Percentiles rank a stretch among this genome's conserved stretches.
phyloP scores from a whole-genome alignment of 1,140 invertebrate species.

The Oscheius sp. region DNA sequence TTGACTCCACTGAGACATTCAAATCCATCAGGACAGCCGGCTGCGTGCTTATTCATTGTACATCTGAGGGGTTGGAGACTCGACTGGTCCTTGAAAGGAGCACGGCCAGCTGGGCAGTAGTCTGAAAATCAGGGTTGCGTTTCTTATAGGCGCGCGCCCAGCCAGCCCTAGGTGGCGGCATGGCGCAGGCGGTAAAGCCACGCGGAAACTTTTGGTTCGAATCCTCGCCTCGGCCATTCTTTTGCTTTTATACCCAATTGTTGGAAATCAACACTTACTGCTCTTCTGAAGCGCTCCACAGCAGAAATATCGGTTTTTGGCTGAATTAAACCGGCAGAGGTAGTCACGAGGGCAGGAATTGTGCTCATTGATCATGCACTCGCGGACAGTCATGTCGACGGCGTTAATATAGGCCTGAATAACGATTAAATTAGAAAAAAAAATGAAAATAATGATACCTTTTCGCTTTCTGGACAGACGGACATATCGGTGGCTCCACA shows the following conservation, averaged over 20 bases:
- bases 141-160: not conserved
- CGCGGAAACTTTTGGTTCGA: no score
- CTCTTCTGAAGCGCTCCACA: conserved; percentile 36
- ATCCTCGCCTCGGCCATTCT: not conserved
- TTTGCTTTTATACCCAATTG: no score
- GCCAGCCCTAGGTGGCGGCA: not conserved
- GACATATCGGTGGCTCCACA: conserved; percentile 43
- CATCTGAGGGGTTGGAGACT: conserved; percentile 34
- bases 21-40: conserved; percentile 40
- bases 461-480: conserved; percentile 38
- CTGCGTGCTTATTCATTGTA: conserved; percentile 33
- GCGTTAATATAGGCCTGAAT: conserved; percentile 36
- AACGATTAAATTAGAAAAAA: not conserved
- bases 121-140: conserved; percentile 22
- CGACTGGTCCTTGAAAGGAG: conserved; percentile 37
- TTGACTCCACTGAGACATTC: conserved; percentile 31
- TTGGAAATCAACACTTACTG: conserved; percentile 5
- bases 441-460: conserved; percentile 2
- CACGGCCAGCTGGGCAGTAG: conserved; percentile 38
- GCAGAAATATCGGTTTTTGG: conserved; percentile 41
- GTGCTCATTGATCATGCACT: conserved; percentile 40
- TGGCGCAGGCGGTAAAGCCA: no score
- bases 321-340: conserved; percentile 36
- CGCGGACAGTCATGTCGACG: conserved; percentile 33
- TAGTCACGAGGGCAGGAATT: conserved; percentile 39